Conservation (phyloP, 2,113 vertebrate species). For the Hirundichthys speculiger region DNA sequence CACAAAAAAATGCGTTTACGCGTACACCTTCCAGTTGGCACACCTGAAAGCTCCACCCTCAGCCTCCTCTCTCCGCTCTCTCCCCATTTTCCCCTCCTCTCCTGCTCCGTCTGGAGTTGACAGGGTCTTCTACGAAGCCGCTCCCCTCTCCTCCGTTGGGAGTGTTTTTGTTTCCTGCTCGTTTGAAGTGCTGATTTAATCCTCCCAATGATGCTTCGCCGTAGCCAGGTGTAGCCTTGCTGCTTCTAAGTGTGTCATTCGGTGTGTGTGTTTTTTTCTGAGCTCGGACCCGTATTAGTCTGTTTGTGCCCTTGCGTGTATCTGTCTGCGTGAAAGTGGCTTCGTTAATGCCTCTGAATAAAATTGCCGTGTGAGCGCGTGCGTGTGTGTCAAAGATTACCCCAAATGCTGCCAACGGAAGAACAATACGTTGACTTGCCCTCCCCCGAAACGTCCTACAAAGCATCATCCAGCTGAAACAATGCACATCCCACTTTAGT, state of each 20-base stretch:
- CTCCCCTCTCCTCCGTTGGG: slow-evolving; percentile 73
- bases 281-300: slow-evolving; percentile 35
- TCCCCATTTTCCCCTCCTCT: slow-evolving; percentile 42
- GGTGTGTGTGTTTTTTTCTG: slow-evolving; percentile 27
- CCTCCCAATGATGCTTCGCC: slow-evolving; percentile 73
- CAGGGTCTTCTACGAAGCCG: slow-evolving; percentile 67
- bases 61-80: slow-evolving; percentile 46
- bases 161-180: slow-evolving; percentile 77
- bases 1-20: slow-evolving; percentile 6
- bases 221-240: slow-evolving; percentile 76
- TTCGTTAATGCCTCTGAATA: slow-evolving; percentile 59
- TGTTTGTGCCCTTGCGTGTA: slow-evolving; percentile 35
- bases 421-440: slow-evolving; percentile 61
- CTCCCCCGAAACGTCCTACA: slow-evolving; percentile 76
- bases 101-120: slow-evolving; percentile 67
- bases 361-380: slow-evolving; percentile 42
- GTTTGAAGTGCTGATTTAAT: slow-evolving; percentile 86
- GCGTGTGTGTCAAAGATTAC: slow-evolving; percentile 70
- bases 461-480: slow-evolving; percentile 74
- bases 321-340: slow-evolving; percentile 42
- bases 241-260: slow-evolving; percentile 62
- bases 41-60: slow-evolving; percentile 72
- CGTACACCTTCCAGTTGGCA: slow-evolving; percentile 47
- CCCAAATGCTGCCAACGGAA: slow-evolving; percentile 67
- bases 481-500: slow-evolving; percentile 59